A percentile compares a stretch with the other conserved stretches of the same genome.
Evolutionary conservation across 2,888 invertebrate genomes (phyloP).

Genomic region (Melinaea marsaeus): DNA sequence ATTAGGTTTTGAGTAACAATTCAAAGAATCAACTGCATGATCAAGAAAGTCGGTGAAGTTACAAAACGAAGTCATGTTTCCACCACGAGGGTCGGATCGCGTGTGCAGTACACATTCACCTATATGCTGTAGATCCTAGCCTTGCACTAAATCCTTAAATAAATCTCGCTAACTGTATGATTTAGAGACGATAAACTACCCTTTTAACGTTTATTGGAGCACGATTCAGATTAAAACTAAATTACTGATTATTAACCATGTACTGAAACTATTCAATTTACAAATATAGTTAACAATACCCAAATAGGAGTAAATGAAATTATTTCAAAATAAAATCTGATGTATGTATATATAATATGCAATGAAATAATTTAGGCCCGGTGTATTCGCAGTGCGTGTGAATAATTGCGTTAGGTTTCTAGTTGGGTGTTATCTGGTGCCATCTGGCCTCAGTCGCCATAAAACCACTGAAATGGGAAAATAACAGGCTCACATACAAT

Average conservation of each 20-base stretch:
- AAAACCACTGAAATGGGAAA: constrained; percentile 76
- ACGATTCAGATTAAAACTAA: constrained; percentile 6
- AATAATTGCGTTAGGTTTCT: constrained; percentile 73
- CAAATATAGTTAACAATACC: background rate
- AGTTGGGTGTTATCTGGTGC: constrained; percentile 65
- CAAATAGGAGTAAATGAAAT: background rate
- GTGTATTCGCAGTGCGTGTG: constrained; percentile 59
- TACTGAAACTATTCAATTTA: background rate
- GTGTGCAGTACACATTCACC: constrained; percentile 42
- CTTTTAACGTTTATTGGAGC: background rate
- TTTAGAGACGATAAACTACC: constrained; percentile 4
- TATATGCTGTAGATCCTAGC: constrained; percentile 26
- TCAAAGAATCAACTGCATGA: background rate
- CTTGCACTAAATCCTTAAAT: constrained; percentile 25
- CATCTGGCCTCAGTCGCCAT: constrained; percentile 64
- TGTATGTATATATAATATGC: constrained; percentile 21
- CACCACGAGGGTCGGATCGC: constrained; percentile 37
- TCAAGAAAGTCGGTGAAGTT: constrained; percentile 32
- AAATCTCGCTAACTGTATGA: constrained; percentile 8
- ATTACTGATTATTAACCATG: background rate
- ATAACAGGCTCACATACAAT: constrained; percentile 74
- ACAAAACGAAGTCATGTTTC: constrained; percentile 35
- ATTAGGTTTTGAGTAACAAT: background rate
- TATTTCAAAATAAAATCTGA: background rate
- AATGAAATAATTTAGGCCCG: constrained; percentile 33